Percentiles rank a stretch among this genome's conserved stretches.
phyloP scores from a whole-genome alignment of 2,888 invertebrate genomes.

The Anodontia alba region DNA sequence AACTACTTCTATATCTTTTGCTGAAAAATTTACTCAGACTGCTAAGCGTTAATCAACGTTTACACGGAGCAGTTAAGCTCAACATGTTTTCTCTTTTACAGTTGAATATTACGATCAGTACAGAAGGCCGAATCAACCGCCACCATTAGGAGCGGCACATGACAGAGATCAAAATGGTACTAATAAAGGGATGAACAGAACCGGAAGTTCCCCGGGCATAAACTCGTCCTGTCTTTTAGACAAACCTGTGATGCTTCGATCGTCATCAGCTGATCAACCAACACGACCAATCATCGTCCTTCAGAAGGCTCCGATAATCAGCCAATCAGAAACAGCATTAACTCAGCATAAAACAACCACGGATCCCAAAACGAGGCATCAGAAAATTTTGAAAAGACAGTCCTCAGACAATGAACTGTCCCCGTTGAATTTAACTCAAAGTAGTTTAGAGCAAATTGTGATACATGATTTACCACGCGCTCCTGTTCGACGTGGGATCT shows the following conservation, averaged over 20 bases:
- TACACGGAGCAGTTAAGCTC: too few relatives aligned
- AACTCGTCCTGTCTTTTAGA: conserved; percentile 29
- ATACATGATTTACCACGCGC: conserved; percentile 71
- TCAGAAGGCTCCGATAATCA: conserved; percentile 67
- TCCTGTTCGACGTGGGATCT: conserved; percentile 53
- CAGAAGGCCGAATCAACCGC: conserved; percentile 26
- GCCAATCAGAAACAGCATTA: conserved; percentile 63
- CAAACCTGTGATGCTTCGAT: conserved; percentile 56
- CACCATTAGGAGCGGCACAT: not conserved
- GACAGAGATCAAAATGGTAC: conserved; percentile 29
- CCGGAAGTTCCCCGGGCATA: conserved; percentile 48
- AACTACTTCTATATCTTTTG: too few relatives aligned
- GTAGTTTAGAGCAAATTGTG: conserved; percentile 74
- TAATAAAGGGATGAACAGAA: conserved; percentile 24
- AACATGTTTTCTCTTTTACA: conserved; percentile 36
- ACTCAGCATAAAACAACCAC: conserved; percentile 57
- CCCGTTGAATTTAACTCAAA: conserved; percentile 69
- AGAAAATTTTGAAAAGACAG: conserved; percentile 69
- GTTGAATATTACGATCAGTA: conserved; percentile 57
- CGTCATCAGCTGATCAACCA: conserved; percentile 64
- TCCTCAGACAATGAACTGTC: conserved; percentile 74
- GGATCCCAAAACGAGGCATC: conserved; percentile 67
- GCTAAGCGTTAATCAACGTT: too few relatives aligned
- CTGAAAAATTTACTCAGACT: too few relatives aligned
- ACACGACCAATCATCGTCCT: conserved; percentile 75